These are phyloP conservation scores for Tamias sibiricus DNA, from an alignment of 2,113 vertebrate genomes.

Conservation along the genomic window DNA sequence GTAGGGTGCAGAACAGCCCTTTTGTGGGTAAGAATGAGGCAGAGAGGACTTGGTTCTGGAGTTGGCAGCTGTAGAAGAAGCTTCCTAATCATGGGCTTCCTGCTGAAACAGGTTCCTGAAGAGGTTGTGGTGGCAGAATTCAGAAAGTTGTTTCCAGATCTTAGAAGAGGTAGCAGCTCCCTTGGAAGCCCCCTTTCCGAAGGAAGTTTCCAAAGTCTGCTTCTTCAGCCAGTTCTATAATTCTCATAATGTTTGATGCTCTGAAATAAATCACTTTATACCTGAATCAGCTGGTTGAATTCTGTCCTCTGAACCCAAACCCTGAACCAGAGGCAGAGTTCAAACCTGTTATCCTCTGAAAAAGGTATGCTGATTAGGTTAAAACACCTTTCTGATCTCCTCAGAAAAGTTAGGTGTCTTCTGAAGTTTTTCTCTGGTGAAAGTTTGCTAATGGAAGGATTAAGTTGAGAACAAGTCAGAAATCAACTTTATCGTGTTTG, in stretches of 20 bases:
- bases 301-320: not conserved
- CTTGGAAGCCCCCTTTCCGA: not conserved
- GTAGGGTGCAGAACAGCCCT: not conserved
- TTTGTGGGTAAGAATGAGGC: not conserved
- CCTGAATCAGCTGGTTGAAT: not conserved
- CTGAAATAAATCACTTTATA: not conserved
- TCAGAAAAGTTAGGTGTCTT: not conserved
- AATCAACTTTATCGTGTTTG: not conserved
- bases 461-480: not conserved
- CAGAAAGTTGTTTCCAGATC: not conserved
- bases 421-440: not conserved
- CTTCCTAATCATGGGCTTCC: not conserved
- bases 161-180: not conserved
- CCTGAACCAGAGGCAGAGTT: not conserved
- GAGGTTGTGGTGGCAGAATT: not conserved
- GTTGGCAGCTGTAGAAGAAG: not conserved
- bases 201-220: not conserved
- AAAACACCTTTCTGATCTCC: not conserved
- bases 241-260: not conserved
- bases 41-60: not conserved
- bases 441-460: not conserved
- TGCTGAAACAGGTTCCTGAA: not conserved
- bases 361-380: not conserved
- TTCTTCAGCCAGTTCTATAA: not conserved
- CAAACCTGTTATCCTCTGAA: not conserved